These are phyloP conservation scores for Dromius quadrimaculatus DNA, from an alignment of 2,888 invertebrate species.

Conservation along the genomic window DNA sequence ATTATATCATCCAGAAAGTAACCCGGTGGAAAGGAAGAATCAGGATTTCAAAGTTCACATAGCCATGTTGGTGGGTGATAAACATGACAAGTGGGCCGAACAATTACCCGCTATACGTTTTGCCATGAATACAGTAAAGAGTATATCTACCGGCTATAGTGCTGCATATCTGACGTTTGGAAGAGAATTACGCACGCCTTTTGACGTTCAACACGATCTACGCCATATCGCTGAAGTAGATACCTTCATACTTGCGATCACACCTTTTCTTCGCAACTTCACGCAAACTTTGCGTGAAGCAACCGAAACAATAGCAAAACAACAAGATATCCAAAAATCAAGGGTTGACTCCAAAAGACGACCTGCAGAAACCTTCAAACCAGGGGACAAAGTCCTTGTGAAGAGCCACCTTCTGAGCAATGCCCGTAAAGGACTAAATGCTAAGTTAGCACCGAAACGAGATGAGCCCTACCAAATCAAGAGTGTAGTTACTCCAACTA, in stretches of 20 bases:
- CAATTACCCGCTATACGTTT: constrained; percentile 56
- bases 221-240: constrained; percentile 12
- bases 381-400: background rate
- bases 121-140: constrained; percentile 56
- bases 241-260: constrained; percentile 44
- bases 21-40: too few species aligned
- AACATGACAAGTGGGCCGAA: too few species aligned
- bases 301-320: constrained; percentile 45
- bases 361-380: background rate
- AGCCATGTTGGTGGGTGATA: too few species aligned
- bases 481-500: background rate
- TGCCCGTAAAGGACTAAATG: constrained; percentile 44
- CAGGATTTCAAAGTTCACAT: too few species aligned
- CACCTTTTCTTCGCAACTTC: constrained; percentile 49
- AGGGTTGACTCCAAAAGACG: constrained; percentile 50
- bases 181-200: constrained; percentile 56
- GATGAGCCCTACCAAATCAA: constrained; percentile 57
- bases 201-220: constrained; percentile 48
- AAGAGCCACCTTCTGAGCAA: constrained; percentile 47
- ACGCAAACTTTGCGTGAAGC: constrained; percentile 51
- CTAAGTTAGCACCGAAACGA: constrained; percentile 56
- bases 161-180: constrained; percentile 58
- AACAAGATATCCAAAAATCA: constrained; percentile 43
- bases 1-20: too few species aligned
- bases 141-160: constrained; percentile 54